phyloP scores from a whole-genome alignment of 2,797 vertebrate genomes.

The Bucorvus abyssinicus region DNA sequence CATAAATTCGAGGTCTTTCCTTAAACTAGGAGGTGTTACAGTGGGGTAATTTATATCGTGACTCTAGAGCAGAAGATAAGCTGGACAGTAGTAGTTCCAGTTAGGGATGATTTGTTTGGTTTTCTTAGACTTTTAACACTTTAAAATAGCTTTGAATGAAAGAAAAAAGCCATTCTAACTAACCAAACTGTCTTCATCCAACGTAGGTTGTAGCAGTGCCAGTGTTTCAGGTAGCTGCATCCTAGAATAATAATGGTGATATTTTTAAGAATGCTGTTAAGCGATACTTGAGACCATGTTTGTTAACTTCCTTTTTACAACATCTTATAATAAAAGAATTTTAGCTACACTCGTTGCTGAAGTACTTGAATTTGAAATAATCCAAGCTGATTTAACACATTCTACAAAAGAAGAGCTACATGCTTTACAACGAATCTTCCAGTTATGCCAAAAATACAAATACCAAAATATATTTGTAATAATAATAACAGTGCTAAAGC shows the following conservation, averaged over 20 bases:
- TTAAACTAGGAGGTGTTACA: neutral
- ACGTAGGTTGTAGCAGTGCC: neutral
- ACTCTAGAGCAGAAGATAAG: neutral
- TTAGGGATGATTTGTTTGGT: neutral
- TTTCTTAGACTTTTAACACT: neutral
- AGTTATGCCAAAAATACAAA: neutral
- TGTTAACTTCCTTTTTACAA: neutral
- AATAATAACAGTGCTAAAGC: neutral
- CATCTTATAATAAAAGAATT: neutral
- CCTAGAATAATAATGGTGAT: neutral
- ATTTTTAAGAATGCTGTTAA: neutral
- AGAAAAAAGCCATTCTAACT: neutral
- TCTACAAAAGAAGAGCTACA: neutral
- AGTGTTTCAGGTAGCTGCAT: neutral
- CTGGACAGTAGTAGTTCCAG: neutral
- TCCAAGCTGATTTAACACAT: neutral
- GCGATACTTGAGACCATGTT: neutral
- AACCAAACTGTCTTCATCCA: neutral
- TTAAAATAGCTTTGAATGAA: neutral
- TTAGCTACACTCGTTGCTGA: neutral
- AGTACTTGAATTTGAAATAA: neutral
- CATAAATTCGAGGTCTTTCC: neutral
- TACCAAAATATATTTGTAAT: slow-evolving; percentile 23
- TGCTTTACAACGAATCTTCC: neutral
- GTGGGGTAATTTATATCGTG: neutral